A percentile compares a stretch with the other conserved stretches of the same genome.
These are phyloP conservation scores for Falco rusticolus DNA, from an alignment of 2,797 vertebrate genomes.

Conservation along the genomic window DNA sequence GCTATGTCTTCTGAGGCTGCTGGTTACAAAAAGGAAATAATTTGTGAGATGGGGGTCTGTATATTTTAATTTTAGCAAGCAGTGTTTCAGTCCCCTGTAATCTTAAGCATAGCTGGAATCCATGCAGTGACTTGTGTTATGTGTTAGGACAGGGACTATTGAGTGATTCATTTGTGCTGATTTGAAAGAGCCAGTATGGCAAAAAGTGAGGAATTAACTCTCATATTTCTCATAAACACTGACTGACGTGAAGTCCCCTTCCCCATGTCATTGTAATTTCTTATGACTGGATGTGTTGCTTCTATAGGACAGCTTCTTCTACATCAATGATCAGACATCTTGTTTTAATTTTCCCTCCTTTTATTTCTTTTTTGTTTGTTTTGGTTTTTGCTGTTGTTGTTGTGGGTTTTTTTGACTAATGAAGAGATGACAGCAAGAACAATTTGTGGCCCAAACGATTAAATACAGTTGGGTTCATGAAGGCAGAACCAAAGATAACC, in stretches of 20 bases:
- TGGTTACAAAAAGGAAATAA: not conserved
- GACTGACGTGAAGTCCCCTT: not conserved
- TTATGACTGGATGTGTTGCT: not conserved
- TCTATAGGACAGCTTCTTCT: not conserved
- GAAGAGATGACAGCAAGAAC: not conserved
- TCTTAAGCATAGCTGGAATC: not conserved
- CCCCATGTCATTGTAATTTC: not conserved
- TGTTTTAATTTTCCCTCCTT: not conserved
- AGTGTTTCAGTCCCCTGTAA: not conserved
- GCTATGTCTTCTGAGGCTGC: not conserved
- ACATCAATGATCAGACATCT: not conserved
- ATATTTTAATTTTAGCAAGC: not conserved
- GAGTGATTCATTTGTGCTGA: not conserved
- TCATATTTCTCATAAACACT: not conserved
- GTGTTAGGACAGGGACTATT: not conserved
- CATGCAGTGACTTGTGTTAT: not conserved
- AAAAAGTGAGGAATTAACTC: not conserved
- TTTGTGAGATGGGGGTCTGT: not conserved
- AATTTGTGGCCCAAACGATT: not conserved
- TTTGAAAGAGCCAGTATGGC: not conserved
- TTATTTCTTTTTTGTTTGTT: not conserved
- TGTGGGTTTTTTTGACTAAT: not conserved
- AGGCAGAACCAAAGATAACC: not conserved
- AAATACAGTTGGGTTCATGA: not conserved
- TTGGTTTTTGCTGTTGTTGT: not conserved